Base-by-base conservation (phyloP, 2,113 vertebrate species). In the Poicephalus gulielmi region DNA sequence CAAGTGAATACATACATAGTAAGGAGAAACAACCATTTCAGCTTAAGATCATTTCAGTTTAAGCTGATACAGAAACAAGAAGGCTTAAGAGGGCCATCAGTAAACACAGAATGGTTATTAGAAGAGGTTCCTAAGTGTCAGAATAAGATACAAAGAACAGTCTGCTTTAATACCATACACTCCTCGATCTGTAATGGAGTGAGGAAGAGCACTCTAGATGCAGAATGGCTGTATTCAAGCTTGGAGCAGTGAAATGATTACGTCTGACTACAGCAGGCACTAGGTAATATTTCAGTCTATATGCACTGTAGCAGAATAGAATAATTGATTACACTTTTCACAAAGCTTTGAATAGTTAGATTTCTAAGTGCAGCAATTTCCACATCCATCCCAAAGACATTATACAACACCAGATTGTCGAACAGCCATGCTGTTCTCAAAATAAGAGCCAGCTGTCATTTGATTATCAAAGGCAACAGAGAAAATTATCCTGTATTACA, bases 401-500 rank as follows among this genome's bases (percentile, higher is more conserved):
- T 62, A 83, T 44, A 80, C 68, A 78, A 63, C 59, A 71, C 23
- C 75, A 81, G 73, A 89, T 5, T 92, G 64, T 67, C 83, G 64
- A 69, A 78, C 59, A 92, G 74, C 55, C 88, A 64, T 23, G 67
- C 35, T 66, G 74, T 20, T 80, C 93, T 31, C 75, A 73, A 91
- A 95, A 8, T 8, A 90, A 88, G 59, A 94, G 73, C 55, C 83
- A 94, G 71, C 41, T 88, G 88, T 83, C 92, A 94, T 81, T 83
- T 88, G 60, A 90, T 84, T 89, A 92, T 82, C 64, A 94, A 84
- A 95, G 18, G 27, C 70, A 92, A 81, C 70, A 93, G 60, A 95
- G 66, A 79, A 96, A 95, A 94, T 91, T 35, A 63, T 70, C 44
- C 69, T 49, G 11, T 47, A 49, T 84, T 89, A 71, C 64, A 92